These are phyloP conservation scores for Halocaridina rubra DNA, from an alignment of 2,888 invertebrate genomes.

Conservation along the genomic window DNA sequence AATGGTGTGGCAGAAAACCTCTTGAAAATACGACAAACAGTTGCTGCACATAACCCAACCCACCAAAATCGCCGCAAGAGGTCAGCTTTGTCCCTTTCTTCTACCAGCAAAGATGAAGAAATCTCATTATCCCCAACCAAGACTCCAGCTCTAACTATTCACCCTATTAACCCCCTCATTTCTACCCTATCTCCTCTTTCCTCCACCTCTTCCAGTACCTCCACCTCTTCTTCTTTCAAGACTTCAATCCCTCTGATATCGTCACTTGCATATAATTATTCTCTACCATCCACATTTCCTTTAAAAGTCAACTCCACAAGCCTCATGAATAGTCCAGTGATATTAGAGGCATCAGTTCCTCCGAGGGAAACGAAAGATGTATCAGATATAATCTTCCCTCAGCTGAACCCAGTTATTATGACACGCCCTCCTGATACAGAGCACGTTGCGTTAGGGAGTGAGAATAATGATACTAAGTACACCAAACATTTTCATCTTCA, in stretches of 20 bases:
- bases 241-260: too few species aligned
- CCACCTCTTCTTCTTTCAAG: not conserved
- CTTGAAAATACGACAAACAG: not conserved
- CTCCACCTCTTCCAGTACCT: not conserved
- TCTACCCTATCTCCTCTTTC: not conserved
- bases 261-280: too few species aligned
- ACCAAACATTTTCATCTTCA: too few species aligned
- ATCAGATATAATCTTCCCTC: not conserved
- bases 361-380: too few species aligned
- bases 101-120: not conserved
- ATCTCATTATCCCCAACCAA: not conserved
- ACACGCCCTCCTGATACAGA: not conserved
- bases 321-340: constrained; percentile 28
- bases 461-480: too few species aligned
- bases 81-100: not conserved
- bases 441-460: too few species aligned
- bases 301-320: constrained; percentile 2
- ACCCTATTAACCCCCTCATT: not conserved
- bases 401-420: not conserved
- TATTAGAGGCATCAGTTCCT: not conserved
- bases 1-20: not conserved
- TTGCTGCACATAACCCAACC: not conserved
- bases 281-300: too few species aligned
- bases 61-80: not conserved
- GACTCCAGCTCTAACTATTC: not conserved